Evolutionary conservation across 2,797 vertebrate species (phyloP).

Genomic region (Hypotaenidia philippensis): DNA sequence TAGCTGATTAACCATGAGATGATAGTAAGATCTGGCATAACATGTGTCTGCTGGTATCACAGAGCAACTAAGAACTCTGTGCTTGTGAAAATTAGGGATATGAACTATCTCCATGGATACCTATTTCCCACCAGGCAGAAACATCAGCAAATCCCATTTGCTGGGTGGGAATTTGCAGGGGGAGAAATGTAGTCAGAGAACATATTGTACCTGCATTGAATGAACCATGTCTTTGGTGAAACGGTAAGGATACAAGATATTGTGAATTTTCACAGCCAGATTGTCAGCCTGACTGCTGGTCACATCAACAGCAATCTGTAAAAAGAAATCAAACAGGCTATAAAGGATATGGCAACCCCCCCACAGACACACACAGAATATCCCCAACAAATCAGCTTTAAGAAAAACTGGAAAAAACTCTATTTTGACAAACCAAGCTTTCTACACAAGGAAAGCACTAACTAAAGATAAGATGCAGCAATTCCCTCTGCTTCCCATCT

Average conservation of each 20-base stretch:
- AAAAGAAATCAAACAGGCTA: background rate
- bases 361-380: background rate
- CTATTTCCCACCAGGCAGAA: background rate
- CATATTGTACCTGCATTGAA: constrained; percentile 89
- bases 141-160: background rate
- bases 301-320: constrained; percentile 91
- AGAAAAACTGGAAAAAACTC: background rate
- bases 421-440: background rate
- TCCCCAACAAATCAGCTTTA: background rate
- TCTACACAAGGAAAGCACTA: background rate
- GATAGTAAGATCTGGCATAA: background rate
- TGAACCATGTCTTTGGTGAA: constrained; percentile 97
- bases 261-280: constrained; percentile 94
- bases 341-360: background rate
- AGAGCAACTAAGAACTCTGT: background rate
- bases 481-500: background rate
- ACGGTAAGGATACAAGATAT: constrained; percentile 93
- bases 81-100: background rate
- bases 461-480: background rate
- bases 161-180: background rate
- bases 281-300: constrained; percentile 87
- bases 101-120: background rate
- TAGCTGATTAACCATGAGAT: background rate
- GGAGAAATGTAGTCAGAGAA: background rate
- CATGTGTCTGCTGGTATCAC: background rate